Evolutionary conservation across 2,888 invertebrate genomes (phyloP), one percentile per base, ranked within the genome.

Genomic region (Tenthredo notha): DNA sequence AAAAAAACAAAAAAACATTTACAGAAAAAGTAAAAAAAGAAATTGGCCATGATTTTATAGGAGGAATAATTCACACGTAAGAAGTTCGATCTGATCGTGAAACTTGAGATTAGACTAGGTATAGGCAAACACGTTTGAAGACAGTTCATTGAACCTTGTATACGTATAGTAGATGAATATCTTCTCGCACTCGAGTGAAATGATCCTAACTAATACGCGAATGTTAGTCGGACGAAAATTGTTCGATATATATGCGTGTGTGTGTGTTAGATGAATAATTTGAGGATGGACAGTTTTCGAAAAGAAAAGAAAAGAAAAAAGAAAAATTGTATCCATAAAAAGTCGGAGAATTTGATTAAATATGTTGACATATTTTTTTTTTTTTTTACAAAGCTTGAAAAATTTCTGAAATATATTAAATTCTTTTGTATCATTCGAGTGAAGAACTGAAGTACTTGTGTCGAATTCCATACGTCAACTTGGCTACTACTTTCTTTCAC

Each of bases 41-140:
- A 67, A 67, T 67, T 6, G 4, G 18, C 33, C 33, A 4, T 29
- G 18, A 33, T 67, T 33, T 67, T 33, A 67, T 67, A 18, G 25
- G 15, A 29, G 67, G 33, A 67, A 67, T 67, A 67, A 67, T 67
- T 18, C 18, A 67, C 67, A 33, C 67, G 67, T 33, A 6, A 67
- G 67, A 33, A 33, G 67, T 67, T 67, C 33, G 29, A 33, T 67
- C 67, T 67, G 29, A 67, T 67, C 33, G 67, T 67, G 67, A 33
- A 67, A 67, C 67, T 21, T 33, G 67, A 67, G 67, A 67, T 67
- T 67, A 33, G 67, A 15, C 33, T 18, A 7, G 67, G 29, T 18
- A 67, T 37, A 67, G 29, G 67, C 67, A 67, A 67, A 67, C 67
- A 67, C 67, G 67, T 67, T 67, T 67, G 67, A 67, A 67, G 33